phyloP scores from a whole-genome alignment of 2,797 vertebrate genomes.

The Ispidina picta region DNA sequence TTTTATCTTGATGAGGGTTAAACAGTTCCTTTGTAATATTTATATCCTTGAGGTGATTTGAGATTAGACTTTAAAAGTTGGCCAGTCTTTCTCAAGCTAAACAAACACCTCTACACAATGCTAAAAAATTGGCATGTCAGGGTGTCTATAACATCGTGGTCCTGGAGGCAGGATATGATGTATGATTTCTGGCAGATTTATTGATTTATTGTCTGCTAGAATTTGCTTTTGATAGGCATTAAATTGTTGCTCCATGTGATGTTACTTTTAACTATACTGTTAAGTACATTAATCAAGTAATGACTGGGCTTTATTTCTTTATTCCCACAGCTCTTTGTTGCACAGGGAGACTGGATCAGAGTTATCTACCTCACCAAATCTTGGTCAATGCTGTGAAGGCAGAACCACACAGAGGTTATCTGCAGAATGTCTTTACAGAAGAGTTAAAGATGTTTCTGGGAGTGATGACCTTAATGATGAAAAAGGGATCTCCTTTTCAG shows the following conservation, averaged over 20 bases:
- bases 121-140: background rate
- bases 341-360: conserved; percentile 80
- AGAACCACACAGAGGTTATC: conserved; percentile 74
- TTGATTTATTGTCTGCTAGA: background rate
- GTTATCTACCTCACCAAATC: conserved; percentile 69
- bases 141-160: background rate
- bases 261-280: background rate
- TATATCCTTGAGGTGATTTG: background rate
- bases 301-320: conserved; percentile 8
- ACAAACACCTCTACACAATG: background rate
- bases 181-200: background rate
- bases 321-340: conserved; percentile 82
- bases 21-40: background rate
- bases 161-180: background rate
- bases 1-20: background rate
- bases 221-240: background rate
- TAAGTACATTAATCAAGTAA: background rate
- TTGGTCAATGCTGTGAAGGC: conserved; percentile 21
- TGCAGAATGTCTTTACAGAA: conserved; percentile 76
- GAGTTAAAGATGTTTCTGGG: background rate
- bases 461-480: conserved; percentile 54
- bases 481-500: conserved; percentile 73
- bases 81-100: background rate
- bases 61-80: background rate
- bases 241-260: background rate